Evolutionary conservation across 1,140 invertebrate genomes (phyloP).

Genomic region (Spodoptera frugiperda): DNA sequence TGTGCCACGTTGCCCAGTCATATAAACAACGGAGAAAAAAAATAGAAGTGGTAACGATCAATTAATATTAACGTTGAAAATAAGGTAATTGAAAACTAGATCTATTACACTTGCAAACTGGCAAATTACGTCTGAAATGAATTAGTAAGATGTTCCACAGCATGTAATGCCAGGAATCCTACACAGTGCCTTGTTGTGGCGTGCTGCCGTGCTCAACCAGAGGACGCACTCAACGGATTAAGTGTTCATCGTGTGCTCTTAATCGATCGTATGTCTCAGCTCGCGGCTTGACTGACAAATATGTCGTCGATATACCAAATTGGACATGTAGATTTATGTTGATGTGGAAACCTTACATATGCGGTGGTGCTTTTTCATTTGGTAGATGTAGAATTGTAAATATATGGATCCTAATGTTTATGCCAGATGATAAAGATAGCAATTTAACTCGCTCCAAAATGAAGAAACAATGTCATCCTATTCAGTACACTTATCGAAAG

Average conservation of each 20-base stretch:
- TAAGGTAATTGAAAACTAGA: too few species aligned
- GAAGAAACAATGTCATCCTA: too few species aligned
- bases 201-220: slow-evolving; percentile 28
- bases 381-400: background rate
- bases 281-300: background rate
- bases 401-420: too few species aligned
- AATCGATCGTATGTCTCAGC: slow-evolving; percentile 13
- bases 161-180: background rate
- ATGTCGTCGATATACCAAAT: background rate
- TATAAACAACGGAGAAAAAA: too few species aligned
- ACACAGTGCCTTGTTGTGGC: slow-evolving; percentile 26
- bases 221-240: slow-evolving; percentile 44
- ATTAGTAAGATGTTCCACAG: slow-evolving; percentile 5
- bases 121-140: background rate
- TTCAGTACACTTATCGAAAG: too few species aligned
- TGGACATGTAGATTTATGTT: background rate
- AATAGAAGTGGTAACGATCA: too few species aligned
- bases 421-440: too few species aligned
- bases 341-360: background rate
- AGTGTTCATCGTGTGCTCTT: slow-evolving; percentile 34
- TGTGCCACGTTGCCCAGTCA: too few species aligned
- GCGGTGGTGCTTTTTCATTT: background rate
- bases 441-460: too few species aligned
- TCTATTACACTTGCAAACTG: too few species aligned
- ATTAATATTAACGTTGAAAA: too few species aligned